These are phyloP conservation scores for Anadara kagoshimensis DNA, from an alignment of 1,140 invertebrate genomes.

Conservation along the genomic window DNA sequence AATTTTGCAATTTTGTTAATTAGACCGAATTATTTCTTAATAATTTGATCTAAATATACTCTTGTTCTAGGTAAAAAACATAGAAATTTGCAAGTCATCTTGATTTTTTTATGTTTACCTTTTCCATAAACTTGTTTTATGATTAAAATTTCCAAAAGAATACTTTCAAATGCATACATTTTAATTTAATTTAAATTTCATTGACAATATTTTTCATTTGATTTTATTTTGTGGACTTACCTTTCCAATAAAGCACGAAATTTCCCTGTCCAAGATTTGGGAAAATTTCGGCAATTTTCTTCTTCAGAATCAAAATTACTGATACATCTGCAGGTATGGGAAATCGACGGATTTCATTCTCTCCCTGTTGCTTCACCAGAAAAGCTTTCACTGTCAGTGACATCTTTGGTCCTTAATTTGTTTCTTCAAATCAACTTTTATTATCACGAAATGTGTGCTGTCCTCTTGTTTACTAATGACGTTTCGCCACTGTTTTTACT, in stretches of 20 bases:
- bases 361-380: conserved; percentile 51
- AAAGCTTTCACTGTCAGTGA: conserved; percentile 63
- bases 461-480: not conserved
- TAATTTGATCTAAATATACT: not conserved
- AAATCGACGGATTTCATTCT: conserved; percentile 64
- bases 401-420: conserved; percentile 39
- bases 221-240: conserved; percentile 37
- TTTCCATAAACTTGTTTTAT: not conserved
- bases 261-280: conserved; percentile 49
- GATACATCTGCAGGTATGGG: conserved; percentile 50
- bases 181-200: not conserved
- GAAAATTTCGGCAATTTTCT: conserved; percentile 60
- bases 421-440: conserved; percentile 11
- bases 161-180: not conserved
- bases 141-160: not conserved
- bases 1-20: not conserved
- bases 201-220: not conserved
- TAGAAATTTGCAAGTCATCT: not conserved
- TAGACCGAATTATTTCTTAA: not conserved
- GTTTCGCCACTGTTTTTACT: not conserved
- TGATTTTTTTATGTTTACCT: not conserved
- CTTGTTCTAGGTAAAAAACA: not conserved
- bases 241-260: conserved; percentile 63
- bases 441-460: conserved; percentile 3
- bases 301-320: conserved; percentile 52